Evolutionary conservation across 2,797 vertebrate genomes (phyloP).

Genomic region (Fundulus diaphanus): DNA sequence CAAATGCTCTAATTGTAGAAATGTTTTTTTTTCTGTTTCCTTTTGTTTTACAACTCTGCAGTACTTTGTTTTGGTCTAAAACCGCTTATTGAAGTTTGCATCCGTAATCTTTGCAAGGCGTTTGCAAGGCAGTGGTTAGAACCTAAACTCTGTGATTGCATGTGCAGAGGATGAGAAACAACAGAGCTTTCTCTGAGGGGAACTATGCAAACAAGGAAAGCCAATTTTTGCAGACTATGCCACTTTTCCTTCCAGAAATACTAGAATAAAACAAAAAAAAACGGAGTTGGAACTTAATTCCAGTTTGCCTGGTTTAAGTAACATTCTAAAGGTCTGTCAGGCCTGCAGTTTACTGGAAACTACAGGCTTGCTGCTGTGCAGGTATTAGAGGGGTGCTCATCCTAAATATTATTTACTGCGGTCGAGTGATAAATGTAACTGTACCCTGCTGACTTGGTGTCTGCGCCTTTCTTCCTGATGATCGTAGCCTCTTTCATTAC

Average conservation of each 20-base stretch:
- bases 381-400: constrained; percentile 35
- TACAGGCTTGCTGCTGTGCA: constrained; percentile 34
- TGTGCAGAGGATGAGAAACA: not conserved
- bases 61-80: not conserved
- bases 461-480: constrained; percentile 27
- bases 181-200: not conserved
- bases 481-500: constrained; percentile 37
- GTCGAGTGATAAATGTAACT: constrained; percentile 38
- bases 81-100: too few species aligned
- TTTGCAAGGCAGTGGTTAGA: not conserved
- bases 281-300: constrained; percentile 33
- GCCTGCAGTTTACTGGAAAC: constrained; percentile 21
- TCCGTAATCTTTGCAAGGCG: too few species aligned
- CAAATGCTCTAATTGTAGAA: not conserved
- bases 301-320: constrained; percentile 34
- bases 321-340: constrained; percentile 22
- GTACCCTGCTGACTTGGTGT: constrained; percentile 54
- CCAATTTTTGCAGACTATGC: constrained; percentile 7
- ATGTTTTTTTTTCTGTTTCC: not conserved
- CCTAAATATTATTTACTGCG: constrained; percentile 53
- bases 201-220: not conserved
- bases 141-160: not conserved
- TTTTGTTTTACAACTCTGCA: not conserved
- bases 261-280: constrained; percentile 8
- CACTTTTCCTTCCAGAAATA: not conserved